Conservation (phyloP, 1,140 invertebrate species). For the Cherax destructor region DNA sequence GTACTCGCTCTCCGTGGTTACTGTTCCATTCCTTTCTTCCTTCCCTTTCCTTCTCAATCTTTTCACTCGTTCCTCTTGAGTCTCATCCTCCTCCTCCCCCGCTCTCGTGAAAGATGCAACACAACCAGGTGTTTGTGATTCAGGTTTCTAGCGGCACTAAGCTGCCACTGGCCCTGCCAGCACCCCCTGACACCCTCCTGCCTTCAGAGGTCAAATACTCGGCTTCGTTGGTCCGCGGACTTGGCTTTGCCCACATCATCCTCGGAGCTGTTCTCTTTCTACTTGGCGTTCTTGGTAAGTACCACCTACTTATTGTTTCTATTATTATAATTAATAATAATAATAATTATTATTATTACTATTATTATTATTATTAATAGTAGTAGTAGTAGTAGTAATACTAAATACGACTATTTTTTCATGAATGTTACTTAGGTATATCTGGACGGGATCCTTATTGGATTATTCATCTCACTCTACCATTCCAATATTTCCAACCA, state of each 20-base stretch:
- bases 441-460: too few relatives aligned
- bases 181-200: conserved; percentile 37
- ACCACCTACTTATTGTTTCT: background rate
- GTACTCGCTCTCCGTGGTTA: background rate
- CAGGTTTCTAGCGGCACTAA: conserved; percentile 28
- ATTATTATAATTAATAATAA: background rate
- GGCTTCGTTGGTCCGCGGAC: conserved; percentile 54
- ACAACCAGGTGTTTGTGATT: conserved; percentile 52
- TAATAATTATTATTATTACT: too few relatives aligned
- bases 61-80: background rate
- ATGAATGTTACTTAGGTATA: too few relatives aligned
- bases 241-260: conserved; percentile 46
- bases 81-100: too few relatives aligned
- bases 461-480: too few relatives aligned
- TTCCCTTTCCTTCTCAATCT: background rate
- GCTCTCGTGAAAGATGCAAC: conserved; percentile 21
- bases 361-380: background rate
- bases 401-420: background rate
- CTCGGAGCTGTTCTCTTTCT: conserved; percentile 53
- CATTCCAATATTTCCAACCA: too few relatives aligned
- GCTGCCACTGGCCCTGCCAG: conserved; percentile 27
- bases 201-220: conserved; percentile 68
- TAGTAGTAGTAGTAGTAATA: background rate
- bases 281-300: conserved; percentile 61
- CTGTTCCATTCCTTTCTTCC: background rate